A percentile compares a stretch with the other conserved stretches of the same genome.
Evolutionary conservation across 2,113 vertebrate genomes (phyloP).

Genomic region (Saccopteryx bilineata): DNA sequence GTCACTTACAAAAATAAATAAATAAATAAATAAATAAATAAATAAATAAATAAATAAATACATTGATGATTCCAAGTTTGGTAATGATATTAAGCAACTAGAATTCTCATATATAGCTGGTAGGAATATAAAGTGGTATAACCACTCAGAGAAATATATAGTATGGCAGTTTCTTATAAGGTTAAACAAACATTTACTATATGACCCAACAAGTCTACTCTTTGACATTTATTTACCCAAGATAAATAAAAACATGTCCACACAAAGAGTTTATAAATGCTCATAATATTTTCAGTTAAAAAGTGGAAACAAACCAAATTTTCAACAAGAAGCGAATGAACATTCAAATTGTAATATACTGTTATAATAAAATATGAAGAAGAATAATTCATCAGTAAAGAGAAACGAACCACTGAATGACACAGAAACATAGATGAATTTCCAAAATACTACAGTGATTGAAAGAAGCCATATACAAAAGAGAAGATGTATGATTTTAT

Average conservation of each 20-base stretch:
- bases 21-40: too few species aligned
- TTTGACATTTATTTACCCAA: background rate
- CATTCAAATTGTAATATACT: background rate
- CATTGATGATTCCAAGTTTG: background rate
- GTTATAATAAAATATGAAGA: background rate
- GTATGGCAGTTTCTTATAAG: background rate
- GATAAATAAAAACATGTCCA: background rate
- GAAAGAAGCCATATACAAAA: background rate
- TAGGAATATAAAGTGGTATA: background rate
- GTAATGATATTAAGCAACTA: background rate
- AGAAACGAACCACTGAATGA: background rate
- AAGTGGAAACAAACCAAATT: slow-evolving; percentile 6
- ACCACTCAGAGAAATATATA: background rate
- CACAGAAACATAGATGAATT: background rate
- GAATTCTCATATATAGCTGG: background rate
- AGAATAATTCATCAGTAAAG: background rate
- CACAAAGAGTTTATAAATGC: background rate
- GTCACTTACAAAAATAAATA: too few species aligned
- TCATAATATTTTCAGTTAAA: background rate
- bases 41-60: background rate
- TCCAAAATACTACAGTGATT: background rate
- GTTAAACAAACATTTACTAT: background rate
- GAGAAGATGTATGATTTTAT: background rate
- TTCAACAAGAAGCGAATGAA: background rate
- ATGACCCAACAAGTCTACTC: background rate